Evolutionary conservation across 2,113 vertebrate genomes (phyloP), one percentile per base, ranked within the genome.

Genomic region (Gobiocypris rarus): DNA sequence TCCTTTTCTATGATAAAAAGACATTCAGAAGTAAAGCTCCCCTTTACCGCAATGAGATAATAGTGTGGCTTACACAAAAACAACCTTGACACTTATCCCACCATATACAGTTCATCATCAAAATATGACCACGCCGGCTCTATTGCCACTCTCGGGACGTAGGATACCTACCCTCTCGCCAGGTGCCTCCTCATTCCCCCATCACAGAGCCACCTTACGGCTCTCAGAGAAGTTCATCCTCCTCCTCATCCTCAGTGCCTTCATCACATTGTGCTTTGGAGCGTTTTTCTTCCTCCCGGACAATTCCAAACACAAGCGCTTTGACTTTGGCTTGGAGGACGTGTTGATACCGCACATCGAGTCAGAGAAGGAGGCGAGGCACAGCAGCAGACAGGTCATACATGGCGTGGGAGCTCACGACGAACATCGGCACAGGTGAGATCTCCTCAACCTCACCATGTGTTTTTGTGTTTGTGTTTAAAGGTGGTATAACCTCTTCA

Each of bases 161-260:
- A 93, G 98, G 92, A 96, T 99, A 89, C 97, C 97, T 22, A 95
- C 97, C 0, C 94, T 98, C 83, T 96, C 92, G 75, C 93, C 97
- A 59, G 97, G 98, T n/a, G 92, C 96, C 26, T 95, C 97, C 43
- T 94, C 97, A 38, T 97, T 99, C 90, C 95, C 97, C 0, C 97
- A 99, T 88, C 98, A 99, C 93, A 92, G 97, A 85, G 97, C 98
- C 24, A 99, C 98, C 58, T 88, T 98, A 94, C 93, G 98, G 93
- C 97, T 99, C 58, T 99, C 98, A 0, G 97, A 99, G 92, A 99
- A 99, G 95, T 99, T 99, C 84, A 99, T 99, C 91, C 95, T 99
- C 87, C 97, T 99, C 89, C 98, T 99, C 76, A 99, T 99, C 73
- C 97, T 99, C 89, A 99, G 98, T 97, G 98, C 98, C 98, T 99